These are phyloP conservation scores for Sardina pilchardus DNA, from an alignment of 2,113 vertebrate species.

Conservation along the genomic window DNA sequence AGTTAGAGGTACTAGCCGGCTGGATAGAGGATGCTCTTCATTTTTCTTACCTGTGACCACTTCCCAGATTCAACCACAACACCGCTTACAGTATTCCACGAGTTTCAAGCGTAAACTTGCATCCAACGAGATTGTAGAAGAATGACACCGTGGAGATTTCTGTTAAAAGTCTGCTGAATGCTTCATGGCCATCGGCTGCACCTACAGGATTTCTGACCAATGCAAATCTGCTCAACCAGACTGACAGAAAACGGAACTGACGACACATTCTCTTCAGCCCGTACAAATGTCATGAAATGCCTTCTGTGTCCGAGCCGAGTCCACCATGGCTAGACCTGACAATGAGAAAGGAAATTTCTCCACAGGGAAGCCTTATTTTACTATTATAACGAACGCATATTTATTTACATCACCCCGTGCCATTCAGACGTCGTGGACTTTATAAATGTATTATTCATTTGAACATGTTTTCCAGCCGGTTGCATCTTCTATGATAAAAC, in stretches of 20 bases:
- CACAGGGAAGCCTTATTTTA: not conserved
- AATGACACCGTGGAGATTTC: slow-evolving; percentile 1
- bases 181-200: slow-evolving; percentile 33
- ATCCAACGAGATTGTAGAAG: not conserved
- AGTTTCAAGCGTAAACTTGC: not conserved
- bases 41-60: slow-evolving; percentile 33
- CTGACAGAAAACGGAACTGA: slow-evolving; percentile 44
- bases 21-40: not conserved
- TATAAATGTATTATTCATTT: no score
- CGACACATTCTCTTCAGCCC: slow-evolving; percentile 18
- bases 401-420: no score
- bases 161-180: slow-evolving; percentile 14
- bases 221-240: slow-evolving; percentile 31
- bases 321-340: not conserved
- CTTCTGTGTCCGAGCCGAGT: not conserved
- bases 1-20: not conserved
- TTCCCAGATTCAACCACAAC: slow-evolving; percentile 29
- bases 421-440: no score
- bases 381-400: no score
- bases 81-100: slow-evolving; percentile 10
- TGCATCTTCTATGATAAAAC: no score
- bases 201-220: slow-evolving; percentile 24
- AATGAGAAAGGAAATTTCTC: not conserved
- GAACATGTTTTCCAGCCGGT: no score
- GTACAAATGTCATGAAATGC: not conserved